Percentiles rank a stretch among this genome's conserved stretches.
Conservation (phyloP, 2,113 vertebrate genomes). For the Neofelis nebulosa region DNA sequence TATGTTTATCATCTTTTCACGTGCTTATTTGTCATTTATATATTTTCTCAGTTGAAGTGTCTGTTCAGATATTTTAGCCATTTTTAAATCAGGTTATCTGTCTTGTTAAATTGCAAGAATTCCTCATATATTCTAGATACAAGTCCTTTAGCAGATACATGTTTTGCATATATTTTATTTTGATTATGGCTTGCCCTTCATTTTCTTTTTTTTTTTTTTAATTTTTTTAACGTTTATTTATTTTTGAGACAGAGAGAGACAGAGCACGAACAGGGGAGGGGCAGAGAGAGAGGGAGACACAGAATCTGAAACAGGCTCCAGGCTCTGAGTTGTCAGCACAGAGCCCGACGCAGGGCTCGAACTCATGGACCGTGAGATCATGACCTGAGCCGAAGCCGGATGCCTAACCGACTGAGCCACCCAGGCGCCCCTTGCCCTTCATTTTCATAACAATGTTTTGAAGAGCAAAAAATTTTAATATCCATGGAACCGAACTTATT, state of each 20-base stretch:
- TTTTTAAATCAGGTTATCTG: neutral
- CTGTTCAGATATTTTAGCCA: neutral
- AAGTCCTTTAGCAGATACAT: neutral
- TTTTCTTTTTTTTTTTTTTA: neutral
- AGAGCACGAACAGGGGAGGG: too few relatives aligned
- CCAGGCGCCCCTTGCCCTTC: neutral
- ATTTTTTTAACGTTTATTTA: too few relatives aligned
- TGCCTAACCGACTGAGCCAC: too few relatives aligned
- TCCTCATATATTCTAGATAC: neutral
- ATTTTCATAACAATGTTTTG: neutral
- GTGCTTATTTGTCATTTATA: neutral
- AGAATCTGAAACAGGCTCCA: too few relatives aligned
- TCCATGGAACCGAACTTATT: slow-evolving; percentile 3
- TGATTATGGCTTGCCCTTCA: neutral
- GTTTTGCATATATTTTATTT: slow-evolving; percentile 26
- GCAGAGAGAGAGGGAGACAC: too few relatives aligned
- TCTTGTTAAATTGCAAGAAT: neutral
- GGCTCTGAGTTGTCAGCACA: too few relatives aligned
- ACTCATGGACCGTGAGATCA: too few relatives aligned
- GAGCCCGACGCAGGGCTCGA: too few relatives aligned
- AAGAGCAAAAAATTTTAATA: neutral
- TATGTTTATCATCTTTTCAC: neutral
- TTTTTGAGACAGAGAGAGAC: too few relatives aligned
- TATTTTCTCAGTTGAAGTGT: neutral
- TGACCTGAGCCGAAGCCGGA: too few relatives aligned